Conservation (phyloP, 2,113 vertebrate species). For the Chloropsis cyanopogon region DNA sequence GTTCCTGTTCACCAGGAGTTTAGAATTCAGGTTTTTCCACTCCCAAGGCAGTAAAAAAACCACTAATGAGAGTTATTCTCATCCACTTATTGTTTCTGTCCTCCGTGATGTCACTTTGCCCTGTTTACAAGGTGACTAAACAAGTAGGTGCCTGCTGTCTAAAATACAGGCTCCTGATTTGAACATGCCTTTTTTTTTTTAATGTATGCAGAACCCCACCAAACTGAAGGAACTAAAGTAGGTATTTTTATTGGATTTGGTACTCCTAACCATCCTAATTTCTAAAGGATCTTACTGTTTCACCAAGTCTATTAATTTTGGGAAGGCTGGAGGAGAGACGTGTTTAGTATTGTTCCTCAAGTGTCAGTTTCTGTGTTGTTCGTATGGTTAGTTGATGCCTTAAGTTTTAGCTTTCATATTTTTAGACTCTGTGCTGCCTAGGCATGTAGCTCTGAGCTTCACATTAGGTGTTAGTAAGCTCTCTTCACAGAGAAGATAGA, state of each 20-base stretch:
- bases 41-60: background rate
- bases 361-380: background rate
- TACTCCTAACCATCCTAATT: background rate
- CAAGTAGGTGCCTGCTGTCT: background rate
- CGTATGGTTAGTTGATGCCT: background rate
- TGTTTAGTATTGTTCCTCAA: background rate
- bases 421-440: background rate
- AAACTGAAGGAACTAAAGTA: background rate
- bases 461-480: background rate
- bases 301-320: background rate
- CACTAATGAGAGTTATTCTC: background rate
- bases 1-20: background rate
- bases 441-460: background rate
- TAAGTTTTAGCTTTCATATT: background rate
- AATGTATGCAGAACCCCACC: background rate
- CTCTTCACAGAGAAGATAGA: background rate
- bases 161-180: background rate
- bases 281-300: background rate
- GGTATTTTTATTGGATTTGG: background rate
- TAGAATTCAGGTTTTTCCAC: background rate
- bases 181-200: background rate
- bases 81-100: background rate
- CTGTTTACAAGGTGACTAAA: background rate
- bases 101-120: background rate
- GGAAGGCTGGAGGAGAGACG: background rate